Evolutionary conservation across 2,113 vertebrate genomes (phyloP).

Genomic region (Oreocharis arfaki): DNA sequence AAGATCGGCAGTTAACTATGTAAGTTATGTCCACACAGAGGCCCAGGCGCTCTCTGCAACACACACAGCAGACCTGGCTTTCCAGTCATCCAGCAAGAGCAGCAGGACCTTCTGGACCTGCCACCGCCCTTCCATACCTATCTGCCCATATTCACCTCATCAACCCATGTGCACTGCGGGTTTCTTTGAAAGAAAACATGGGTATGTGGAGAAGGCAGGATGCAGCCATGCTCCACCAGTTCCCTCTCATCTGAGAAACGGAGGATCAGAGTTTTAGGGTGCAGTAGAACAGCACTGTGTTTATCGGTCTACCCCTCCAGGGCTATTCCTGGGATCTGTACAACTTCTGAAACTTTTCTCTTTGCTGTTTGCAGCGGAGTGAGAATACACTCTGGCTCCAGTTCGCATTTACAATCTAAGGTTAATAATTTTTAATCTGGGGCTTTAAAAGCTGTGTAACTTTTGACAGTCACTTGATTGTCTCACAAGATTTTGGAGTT

Average conservation of each 20-base stretch:
- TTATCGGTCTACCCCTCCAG: not conserved
- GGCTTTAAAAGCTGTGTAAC: not conserved
- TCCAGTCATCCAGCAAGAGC: not conserved
- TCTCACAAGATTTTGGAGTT: not conserved
- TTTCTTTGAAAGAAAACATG: not conserved
- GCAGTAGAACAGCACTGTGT: not conserved
- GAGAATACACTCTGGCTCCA: not conserved
- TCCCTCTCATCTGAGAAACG: not conserved
- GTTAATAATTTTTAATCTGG: not conserved
- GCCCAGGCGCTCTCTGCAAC: not conserved
- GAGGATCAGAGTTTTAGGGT: not conserved
- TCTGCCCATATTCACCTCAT: not conserved
- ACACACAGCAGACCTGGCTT: not conserved
- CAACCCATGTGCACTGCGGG: fast-evolving
- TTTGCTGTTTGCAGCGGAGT: not conserved
- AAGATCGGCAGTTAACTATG: not conserved
- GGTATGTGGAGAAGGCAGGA: not conserved
- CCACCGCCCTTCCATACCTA: not conserved
- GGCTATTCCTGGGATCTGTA: not conserved
- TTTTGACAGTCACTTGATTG: not conserved
- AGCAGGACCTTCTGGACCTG: not conserved
- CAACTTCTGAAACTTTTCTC: not conserved
- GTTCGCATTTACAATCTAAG: not conserved
- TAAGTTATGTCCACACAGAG: not conserved
- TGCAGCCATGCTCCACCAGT: not conserved